phyloP scores from a whole-genome alignment of 2,888 invertebrate species.

The Xestoiulus laeticollis region DNA sequence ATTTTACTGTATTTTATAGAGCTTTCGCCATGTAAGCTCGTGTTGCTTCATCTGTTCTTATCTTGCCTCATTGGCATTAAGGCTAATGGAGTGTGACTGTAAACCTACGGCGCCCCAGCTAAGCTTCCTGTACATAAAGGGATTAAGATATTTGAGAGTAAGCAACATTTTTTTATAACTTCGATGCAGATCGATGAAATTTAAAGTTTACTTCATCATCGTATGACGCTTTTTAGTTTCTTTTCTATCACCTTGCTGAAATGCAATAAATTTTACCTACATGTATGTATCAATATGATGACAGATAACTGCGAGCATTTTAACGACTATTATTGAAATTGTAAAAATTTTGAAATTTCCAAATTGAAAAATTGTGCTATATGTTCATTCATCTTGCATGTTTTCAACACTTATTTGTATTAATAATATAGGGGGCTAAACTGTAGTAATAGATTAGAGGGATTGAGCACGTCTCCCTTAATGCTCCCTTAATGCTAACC shows the following conservation, averaged over 20 bases:
- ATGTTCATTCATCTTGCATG: too few species aligned
- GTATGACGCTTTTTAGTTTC: background rate
- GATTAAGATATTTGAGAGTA: slow-evolving; percentile 29
- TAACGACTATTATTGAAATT: background rate
- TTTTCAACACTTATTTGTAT: too few species aligned
- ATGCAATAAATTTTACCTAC: background rate
- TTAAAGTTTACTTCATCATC: background rate
- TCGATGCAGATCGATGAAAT: slow-evolving; percentile 4
- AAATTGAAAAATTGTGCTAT: too few species aligned
- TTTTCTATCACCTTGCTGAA: background rate
- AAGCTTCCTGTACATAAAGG: slow-evolving; percentile 29
- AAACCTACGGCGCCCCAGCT: background rate
- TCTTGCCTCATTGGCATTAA: slow-evolving; percentile 2
- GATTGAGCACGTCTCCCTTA: too few species aligned
- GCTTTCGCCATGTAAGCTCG: slow-evolving; percentile 4
- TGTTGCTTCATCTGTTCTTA: background rate
- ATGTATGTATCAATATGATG: background rate
- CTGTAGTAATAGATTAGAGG: too few species aligned
- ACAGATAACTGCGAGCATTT: background rate
- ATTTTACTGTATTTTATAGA: background rate
- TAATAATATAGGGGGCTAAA: too few species aligned
- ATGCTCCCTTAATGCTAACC: too few species aligned
- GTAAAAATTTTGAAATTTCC: too few species aligned
- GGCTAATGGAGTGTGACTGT: slow-evolving; percentile 13
- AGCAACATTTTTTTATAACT: background rate